These are phyloP conservation scores for Caradrina clavipalpis DNA, from an alignment of 2,888 invertebrate species.

Conservation along the genomic window DNA sequence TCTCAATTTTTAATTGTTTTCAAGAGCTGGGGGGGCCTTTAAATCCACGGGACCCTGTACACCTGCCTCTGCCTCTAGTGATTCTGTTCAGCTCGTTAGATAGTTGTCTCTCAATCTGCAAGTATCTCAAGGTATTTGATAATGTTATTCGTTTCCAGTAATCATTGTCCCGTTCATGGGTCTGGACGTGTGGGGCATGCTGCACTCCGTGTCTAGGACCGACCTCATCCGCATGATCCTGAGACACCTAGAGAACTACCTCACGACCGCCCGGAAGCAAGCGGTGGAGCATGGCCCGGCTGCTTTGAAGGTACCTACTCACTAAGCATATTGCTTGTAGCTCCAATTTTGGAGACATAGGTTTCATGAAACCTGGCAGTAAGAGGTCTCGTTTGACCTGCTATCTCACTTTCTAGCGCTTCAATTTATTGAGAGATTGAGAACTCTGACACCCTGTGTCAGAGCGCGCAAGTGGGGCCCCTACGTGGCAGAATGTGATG, in stretches of 20 bases:
- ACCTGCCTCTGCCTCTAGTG: background rate
- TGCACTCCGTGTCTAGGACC: conserved; percentile 93
- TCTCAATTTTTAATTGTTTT: too few relatives aligned
- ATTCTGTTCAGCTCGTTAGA: background rate
- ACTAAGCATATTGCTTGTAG: too few relatives aligned
- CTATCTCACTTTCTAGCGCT: too few relatives aligned
- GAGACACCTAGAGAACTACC: conserved; percentile 92
- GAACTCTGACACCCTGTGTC: too few relatives aligned
- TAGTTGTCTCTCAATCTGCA: background rate
- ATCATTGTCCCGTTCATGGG: conserved; percentile 95
- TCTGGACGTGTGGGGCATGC: conserved; percentile 95
- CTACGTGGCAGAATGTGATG: too few relatives aligned
- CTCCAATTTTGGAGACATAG: too few relatives aligned
- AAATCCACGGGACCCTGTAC: too few relatives aligned
- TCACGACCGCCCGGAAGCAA: conserved; percentile 92
- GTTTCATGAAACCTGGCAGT: too few relatives aligned
- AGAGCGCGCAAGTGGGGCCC: too few relatives aligned
- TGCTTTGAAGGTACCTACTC: conserved; percentile 86
- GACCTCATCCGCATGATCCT: conserved; percentile 94
- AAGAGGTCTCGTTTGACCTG: too few relatives aligned
- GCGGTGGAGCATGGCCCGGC: conserved; percentile 91
- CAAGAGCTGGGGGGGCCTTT: too few relatives aligned
- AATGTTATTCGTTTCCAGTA: conserved; percentile 85
- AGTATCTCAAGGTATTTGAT: background rate
- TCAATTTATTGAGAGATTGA: too few relatives aligned